A percentile compares a stretch with the other conserved stretches of the same genome.
Evolutionary conservation across 2,888 invertebrate genomes (phyloP).

Genomic region (Eudemis profundana): DNA sequence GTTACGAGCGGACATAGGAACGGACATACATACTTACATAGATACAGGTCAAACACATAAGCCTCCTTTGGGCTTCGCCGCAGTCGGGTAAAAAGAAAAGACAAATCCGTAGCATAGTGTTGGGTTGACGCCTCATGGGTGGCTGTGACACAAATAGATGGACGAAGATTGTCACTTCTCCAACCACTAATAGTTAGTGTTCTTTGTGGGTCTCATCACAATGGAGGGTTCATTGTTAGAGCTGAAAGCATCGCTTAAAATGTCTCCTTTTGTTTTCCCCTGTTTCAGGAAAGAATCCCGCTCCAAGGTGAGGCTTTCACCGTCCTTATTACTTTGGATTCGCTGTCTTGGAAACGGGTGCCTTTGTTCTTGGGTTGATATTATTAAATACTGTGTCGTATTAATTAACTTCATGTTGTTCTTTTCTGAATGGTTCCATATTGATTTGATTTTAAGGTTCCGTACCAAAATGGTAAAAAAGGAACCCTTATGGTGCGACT

Average conservation of each 20-base stretch:
- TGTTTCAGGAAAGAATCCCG: conserved; percentile 33
- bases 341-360: conserved; percentile 46
- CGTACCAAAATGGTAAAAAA: too few species aligned
- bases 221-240: conserved; percentile 39
- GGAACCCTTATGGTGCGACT: too few species aligned
- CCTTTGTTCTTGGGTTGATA: conserved; percentile 32
- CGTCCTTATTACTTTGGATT: conserved; percentile 36
- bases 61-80: too few species aligned
- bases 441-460: too few species aligned
- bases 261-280: conserved; percentile 44
- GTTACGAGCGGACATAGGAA: too few species aligned
- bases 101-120: too few species aligned
- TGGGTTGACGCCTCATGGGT: too few species aligned
- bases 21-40: too few species aligned
- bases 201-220: conserved; percentile 31
- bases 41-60: too few species aligned
- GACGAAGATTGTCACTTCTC: neutral
- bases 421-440: neutral
- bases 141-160: too few species aligned
- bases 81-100: too few species aligned
- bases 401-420: conserved; percentile 33
- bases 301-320: conserved; percentile 25
- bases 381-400: conserved; percentile 35
- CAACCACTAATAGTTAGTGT: neutral
- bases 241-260: conserved; percentile 39